These are phyloP conservation scores for Eristalis intricaria DNA, from an alignment of 2,888 invertebrate genomes.

Conservation along the genomic window DNA sequence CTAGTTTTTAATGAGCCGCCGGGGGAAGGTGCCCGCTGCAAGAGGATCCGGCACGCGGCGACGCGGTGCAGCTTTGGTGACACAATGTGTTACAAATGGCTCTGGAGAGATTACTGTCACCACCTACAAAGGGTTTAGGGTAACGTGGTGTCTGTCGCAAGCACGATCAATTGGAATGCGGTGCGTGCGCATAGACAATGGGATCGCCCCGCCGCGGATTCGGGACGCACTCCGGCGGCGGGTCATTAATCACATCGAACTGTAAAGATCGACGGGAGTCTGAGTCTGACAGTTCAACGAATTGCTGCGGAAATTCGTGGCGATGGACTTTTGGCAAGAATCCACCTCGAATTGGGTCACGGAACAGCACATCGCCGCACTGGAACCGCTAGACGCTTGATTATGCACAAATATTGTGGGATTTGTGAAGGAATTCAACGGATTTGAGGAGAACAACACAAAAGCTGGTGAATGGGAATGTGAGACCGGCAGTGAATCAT, in stretches of 20 bases:
- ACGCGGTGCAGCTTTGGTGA: conserved; percentile 1
- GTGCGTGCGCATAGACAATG: conserved; percentile 31
- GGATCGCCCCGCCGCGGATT: conserved; percentile 11
- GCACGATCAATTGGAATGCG: conserved; percentile 21
- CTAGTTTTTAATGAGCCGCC: conserved; percentile 21
- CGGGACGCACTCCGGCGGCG: background rate
- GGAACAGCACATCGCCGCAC: background rate
- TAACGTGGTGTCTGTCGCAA: background rate
- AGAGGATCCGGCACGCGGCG: background rate
- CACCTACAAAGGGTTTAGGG: background rate
- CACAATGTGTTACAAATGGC: conserved; percentile 20
- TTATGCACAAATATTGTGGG: background rate
- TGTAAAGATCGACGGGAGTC: conserved; percentile 6
- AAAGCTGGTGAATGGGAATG: background rate
- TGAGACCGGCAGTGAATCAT: background rate
- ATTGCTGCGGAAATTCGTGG: conserved; percentile 9
- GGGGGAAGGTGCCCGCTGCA: background rate
- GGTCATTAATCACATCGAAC: conserved; percentile 38
- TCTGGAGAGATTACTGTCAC: background rate
- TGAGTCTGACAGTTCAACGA: conserved; percentile 27
- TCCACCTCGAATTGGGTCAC: background rate
- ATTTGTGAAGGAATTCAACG: background rate
- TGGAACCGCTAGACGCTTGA: background rate
- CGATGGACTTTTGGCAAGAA: background rate
- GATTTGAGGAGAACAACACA: background rate